Evolutionary conservation across 92 coral and sea anemone genomes (phyloP).

Genomic region (Palythoa grandiflora): DNA sequence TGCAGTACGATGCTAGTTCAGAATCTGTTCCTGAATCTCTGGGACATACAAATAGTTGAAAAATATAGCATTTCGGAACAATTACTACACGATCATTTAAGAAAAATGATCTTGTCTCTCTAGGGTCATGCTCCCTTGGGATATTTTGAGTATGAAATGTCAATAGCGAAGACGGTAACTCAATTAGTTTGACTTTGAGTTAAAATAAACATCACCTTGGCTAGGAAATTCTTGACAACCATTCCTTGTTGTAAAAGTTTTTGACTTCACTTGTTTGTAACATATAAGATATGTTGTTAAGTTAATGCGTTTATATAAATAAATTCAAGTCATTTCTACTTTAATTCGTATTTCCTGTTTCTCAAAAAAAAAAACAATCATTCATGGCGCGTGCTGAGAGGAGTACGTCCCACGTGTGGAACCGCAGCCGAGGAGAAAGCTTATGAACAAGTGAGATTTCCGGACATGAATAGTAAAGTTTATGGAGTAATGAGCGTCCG

Average conservation of each 20-base stretch:
- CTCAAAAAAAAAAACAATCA: not conserved
- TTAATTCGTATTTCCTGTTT: not conserved
- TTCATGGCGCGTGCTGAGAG: conserved; percentile 5
- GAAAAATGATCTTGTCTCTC: not conserved
- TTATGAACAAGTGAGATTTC: conserved; percentile 29
- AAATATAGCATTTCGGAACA: not conserved
- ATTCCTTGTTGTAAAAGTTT: not conserved
- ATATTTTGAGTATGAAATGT: not conserved
- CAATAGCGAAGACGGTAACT: conserved; percentile 7
- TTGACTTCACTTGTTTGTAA: not conserved
- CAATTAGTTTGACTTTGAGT: conserved; percentile 1
- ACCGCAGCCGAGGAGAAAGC: not conserved
- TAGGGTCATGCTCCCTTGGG: not conserved
- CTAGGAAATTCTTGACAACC: not conserved
- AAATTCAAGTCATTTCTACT: not conserved
- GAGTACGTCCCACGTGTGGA: not conserved
- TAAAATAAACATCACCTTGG: conserved; percentile 29
- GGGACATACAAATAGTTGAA: not conserved
- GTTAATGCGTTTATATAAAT: not conserved
- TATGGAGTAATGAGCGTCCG: not conserved
- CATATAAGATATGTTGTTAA: not conserved
- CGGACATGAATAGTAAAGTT: conserved; percentile 43
- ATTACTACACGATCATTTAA: not conserved
- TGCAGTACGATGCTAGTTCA: not conserved
- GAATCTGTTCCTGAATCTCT: not conserved